Conservation (phyloP, 2,888 invertebrate species). For the Idaea straminata region DNA sequence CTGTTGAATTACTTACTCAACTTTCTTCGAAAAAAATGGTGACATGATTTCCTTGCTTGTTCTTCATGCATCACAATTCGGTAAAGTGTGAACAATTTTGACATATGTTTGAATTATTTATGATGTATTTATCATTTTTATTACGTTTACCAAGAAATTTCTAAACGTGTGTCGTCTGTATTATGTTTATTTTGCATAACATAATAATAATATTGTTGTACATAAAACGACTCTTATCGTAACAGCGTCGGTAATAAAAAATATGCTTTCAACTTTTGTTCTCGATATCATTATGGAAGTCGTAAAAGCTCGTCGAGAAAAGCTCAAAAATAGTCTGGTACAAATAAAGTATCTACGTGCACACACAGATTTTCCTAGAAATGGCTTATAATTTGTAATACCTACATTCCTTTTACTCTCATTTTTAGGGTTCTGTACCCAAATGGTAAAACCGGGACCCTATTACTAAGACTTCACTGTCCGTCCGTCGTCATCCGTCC, state of each 20-base stretch:
- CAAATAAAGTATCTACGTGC: neutral
- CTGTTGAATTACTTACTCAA: neutral
- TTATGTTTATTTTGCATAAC: neutral
- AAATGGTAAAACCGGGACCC: too few species aligned
- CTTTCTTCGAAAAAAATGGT: neutral
- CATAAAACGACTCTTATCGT: neutral
- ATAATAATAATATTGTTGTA: neutral
- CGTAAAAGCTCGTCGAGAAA: neutral
- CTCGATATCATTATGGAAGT: neutral
- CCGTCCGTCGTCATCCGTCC: too few species aligned
- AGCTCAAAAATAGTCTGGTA: neutral
- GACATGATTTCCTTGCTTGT: neutral
- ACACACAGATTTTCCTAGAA: too few species aligned
- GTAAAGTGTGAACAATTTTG: neutral
- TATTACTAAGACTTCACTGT: too few species aligned
- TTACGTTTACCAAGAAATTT: slow-evolving; percentile 1
- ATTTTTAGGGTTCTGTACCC: too few species aligned
- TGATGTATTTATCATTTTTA: neutral
- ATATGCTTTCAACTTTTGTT: slow-evolving; percentile 1
- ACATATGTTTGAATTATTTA: neutral
- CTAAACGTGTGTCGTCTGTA: neutral
- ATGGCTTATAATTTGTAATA: too few species aligned
- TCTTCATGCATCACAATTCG: slow-evolving; percentile 1
- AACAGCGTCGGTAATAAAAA: neutral
- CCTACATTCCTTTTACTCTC: too few species aligned